Evolutionary conservation across 2,797 vertebrate genomes (phyloP).

Genomic region (Dendrocincla tyrannina): DNA sequence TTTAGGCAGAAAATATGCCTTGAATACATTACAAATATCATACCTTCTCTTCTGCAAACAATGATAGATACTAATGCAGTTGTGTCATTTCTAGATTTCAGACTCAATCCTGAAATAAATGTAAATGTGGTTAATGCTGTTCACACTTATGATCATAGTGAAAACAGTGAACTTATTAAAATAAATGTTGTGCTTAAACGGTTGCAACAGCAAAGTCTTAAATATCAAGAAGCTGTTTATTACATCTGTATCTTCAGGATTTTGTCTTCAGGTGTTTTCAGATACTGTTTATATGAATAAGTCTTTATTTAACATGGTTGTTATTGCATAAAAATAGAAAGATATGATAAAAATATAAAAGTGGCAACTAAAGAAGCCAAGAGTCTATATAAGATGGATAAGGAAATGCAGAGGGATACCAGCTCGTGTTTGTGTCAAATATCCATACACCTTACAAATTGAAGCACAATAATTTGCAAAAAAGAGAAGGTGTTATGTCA

Average conservation of each 20-base stretch:
- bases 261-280: not conserved
- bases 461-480: not conserved
- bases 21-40: not conserved
- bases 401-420: not conserved
- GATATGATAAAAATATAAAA: not conserved
- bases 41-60: not conserved
- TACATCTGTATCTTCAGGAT: not conserved
- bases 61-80: not conserved
- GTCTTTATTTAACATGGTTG: not conserved
- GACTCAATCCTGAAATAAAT: not conserved
- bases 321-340: not conserved
- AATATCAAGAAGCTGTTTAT: not conserved
- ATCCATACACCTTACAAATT: not conserved
- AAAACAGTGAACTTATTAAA: not conserved
- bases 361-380: not conserved
- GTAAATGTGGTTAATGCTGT: not conserved
- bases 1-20: not conserved
- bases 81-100: not conserved
- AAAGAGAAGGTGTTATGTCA: not conserved
- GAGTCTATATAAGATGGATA: not conserved
- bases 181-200: not conserved
- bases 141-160: not conserved
- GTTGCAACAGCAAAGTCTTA: not conserved
- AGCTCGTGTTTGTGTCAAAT: not conserved
- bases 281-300: not conserved